phyloP scores from a whole-genome alignment of 2,113 vertebrate species.

The Polyodon spathula region DNA sequence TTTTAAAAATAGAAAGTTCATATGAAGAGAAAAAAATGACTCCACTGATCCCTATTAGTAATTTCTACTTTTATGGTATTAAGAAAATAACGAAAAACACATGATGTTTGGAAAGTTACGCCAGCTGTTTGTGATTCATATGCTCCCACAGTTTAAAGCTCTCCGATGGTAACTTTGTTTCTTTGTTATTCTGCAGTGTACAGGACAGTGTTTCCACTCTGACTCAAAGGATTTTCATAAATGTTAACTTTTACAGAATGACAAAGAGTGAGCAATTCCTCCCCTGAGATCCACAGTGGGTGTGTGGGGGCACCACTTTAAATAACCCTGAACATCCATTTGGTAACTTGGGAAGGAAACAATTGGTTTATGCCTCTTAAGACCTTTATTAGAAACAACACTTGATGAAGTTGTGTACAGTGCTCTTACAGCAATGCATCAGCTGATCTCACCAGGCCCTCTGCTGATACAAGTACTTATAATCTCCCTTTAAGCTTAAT shows the following conservation, averaged over 20 bases:
- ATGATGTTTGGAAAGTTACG: neutral
- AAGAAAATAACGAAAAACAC: slow-evolving; percentile 13
- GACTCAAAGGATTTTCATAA: slow-evolving; percentile 49
- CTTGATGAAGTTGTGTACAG: no score
- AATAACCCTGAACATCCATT: slow-evolving; percentile 29
- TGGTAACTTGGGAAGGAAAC: no score
- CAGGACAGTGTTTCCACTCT: slow-evolving; percentile 48
- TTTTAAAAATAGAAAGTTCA: neutral
- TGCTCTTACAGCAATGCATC: no score
- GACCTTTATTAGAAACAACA: no score
- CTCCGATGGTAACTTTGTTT: slow-evolving; percentile 1
- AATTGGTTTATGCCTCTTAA: no score
- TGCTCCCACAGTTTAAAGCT: slow-evolving; percentile 13
- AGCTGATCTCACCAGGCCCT: no score
- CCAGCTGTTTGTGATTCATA: slow-evolving; percentile 19
- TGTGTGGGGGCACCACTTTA: slow-evolving; percentile 41
- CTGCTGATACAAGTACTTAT: no score
- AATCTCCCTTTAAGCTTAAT: no score
- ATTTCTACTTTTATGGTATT: slow-evolving; percentile 16
- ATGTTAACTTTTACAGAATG: slow-evolving; percentile 31
- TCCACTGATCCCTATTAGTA: neutral
- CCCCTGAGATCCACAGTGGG: slow-evolving; percentile 42
- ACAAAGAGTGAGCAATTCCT: slow-evolving; percentile 8
- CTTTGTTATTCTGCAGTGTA: slow-evolving; percentile 26
- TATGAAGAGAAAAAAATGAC: neutral